Percentiles rank a stretch among this genome's conserved stretches.
phyloP scores from a whole-genome alignment of 2,888 invertebrate genomes.

The Pogonocherus hispidulus region DNA sequence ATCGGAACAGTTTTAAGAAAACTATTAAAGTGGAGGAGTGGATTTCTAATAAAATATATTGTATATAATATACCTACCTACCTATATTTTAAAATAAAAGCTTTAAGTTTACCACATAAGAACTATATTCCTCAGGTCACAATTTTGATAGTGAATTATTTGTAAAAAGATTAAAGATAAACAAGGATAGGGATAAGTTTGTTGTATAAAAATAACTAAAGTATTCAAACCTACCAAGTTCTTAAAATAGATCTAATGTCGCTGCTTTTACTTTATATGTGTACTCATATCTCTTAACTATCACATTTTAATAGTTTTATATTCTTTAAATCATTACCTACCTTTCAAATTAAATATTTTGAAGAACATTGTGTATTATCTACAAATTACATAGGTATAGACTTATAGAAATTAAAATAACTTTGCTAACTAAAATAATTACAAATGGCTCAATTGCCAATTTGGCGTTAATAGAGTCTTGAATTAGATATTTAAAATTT shows the following conservation, averaged over 20 bases:
- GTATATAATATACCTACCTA: too few species aligned
- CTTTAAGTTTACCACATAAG: not conserved
- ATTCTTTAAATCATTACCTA: not conserved
- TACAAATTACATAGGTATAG: too few species aligned
- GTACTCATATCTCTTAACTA: conserved; percentile 44
- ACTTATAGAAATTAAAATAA: too few species aligned
- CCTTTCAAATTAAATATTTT: not conserved
- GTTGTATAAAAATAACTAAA: conserved; percentile 60
- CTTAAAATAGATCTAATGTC: conserved; percentile 57
- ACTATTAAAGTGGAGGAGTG: too few species aligned
- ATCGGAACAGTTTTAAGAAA: not conserved
- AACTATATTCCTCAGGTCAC: conserved; percentile 5
- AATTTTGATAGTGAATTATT: conserved; percentile 26
- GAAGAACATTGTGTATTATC: too few species aligned
- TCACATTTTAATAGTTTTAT: conserved; percentile 11
- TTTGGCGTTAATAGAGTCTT: too few species aligned
- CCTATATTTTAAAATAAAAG: not conserved
- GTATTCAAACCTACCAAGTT: conserved; percentile 56
- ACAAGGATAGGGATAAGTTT: conserved; percentile 51
- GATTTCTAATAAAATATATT: too few species aligned
- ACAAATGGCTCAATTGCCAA: too few species aligned
- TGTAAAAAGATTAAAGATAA: conserved; percentile 37
- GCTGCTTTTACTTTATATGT: conserved; percentile 52
- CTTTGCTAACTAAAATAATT: too few species aligned
- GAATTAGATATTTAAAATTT: too few species aligned